Evolutionary conservation across 2,113 vertebrate genomes (phyloP), one percentile per base, ranked within the genome.

Genomic region (Epinephelus fuscoguttatus): DNA sequence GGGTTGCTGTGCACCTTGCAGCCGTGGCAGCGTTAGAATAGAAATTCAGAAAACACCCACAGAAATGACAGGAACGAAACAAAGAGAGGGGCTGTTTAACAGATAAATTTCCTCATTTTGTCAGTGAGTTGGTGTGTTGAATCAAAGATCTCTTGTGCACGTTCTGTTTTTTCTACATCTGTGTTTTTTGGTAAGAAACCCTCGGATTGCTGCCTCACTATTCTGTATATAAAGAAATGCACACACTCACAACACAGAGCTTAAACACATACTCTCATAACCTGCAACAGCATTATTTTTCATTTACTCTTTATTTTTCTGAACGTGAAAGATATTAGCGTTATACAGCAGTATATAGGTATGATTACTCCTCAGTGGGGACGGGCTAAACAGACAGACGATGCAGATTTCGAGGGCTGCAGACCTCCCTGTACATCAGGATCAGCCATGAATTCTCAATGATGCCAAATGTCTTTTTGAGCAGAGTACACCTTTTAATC

Each of bases 391-490:
- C 74, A 77, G 82, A 72, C 84, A 74, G 81, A 83, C 40, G 57
- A 50, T 68, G 74, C 82, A 77, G 84, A 88, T 59, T 57, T 68
- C 2, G 62, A 82, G 82, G 74, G 75, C 87, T 74, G 71, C 82
- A 78, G 60, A 78, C 78, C 78, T 82, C 81, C 72, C 61, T 73
- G 56, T 77, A 76, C 81, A 78, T 92, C 88, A 89, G 89, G 89
- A 87, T 82, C 88, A 78, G 85, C 77, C 84, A 77, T 87, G 86
- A 88, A 78, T 91, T 87, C 76, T 93, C 89, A 82, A 86, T 55
- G 83, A 95, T 93, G 93, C 94, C 93, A 94, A 95, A 96, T 88
- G 88, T 84, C 88, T 91, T 42, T 80, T 47, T 57, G 79, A 87
- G 81, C 81, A 83, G 84, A 85, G 49, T 76, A 76, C 78, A 89